Evolutionary conservation across 2,113 vertebrate species (phyloP), one percentile per base, ranked within the genome.

Genomic region (Chamaea fasciata): DNA sequence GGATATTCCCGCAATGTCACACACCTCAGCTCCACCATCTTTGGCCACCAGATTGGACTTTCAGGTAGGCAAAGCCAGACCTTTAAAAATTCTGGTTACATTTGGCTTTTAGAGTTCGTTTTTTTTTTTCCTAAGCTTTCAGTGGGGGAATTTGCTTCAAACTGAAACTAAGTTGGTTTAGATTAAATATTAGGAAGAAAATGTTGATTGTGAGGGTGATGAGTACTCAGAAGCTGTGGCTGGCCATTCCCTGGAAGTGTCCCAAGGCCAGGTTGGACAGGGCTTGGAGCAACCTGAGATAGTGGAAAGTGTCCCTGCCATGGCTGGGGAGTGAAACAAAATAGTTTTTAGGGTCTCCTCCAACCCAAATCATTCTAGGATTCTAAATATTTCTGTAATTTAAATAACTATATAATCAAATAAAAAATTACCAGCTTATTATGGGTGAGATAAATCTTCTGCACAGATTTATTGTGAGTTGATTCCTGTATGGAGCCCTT

Each of bases 1-100:
- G 99, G 99, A 1, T 99, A 99, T 64, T 99, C 99, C 1, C 99
- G 99, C 75, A 99, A 99, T 28, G 98, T 99, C 97, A 99, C 99
- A 4, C 99, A 99, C 78, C 98, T 99, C 46, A 99, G 98, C 31
- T 98, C 99, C 78, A 99, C 98, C 1, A 97, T 99, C 89, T 97
- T 99, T 74, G 99, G 99, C 3, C 99, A 99, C 95, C 99, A 99
- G 44, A 98, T 99, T 30, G 99, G 99, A 35, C 98, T 99, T 11
- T 98, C 99, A 92, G 99, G 99, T 99, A 98, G 55, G 92, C 41
- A 31, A 22, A 17, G 31, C n/a, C 12, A 14, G 18, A 16, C 20
- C 39, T 87, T 75, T 23, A 4, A 49, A 23, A 42, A 20, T 33
- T 33, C 18, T 5, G 22, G 33, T 70, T 42, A 2, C 3, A 3